Conservation (phyloP, 1,140 invertebrate genomes). For the Drosophila sproati region DNA sequence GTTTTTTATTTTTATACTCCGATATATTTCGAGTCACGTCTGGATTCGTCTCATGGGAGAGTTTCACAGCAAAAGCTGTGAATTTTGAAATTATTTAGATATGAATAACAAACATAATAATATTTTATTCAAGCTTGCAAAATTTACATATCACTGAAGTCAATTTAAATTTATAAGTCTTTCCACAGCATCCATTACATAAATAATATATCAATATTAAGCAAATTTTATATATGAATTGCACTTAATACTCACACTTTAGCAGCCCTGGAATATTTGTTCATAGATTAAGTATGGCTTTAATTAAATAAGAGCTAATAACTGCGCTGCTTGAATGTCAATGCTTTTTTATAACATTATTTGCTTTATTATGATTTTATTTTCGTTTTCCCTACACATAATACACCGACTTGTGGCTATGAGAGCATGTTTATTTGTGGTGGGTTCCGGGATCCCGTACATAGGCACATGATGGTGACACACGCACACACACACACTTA, state of each 20-base stretch:
- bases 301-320: slow-evolving; percentile 34
- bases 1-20: too few relatives aligned
- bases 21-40: too few relatives aligned
- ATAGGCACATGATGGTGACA: background rate
- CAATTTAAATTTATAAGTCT: background rate
- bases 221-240: background rate
- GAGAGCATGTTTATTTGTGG: slow-evolving; percentile 33
- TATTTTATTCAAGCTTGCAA: background rate
- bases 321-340: slow-evolving; percentile 50
- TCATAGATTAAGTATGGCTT: slow-evolving; percentile 4
- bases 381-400: background rate
- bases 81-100: too few relatives aligned
- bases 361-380: slow-evolving; percentile 39
- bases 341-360: slow-evolving; percentile 59
- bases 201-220: slow-evolving; percentile 4
- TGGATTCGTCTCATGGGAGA: too few relatives aligned
- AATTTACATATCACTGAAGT: background rate
- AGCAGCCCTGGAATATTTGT: slow-evolving; percentile 21
- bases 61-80: too few relatives aligned
- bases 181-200: background rate
- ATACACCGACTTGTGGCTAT: slow-evolving; percentile 16
- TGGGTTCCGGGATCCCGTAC: slow-evolving; percentile 1
- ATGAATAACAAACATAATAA: background rate
- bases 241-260: background rate
- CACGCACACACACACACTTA: slow-evolving; percentile 20